Base-by-base conservation (phyloP, 2,113 vertebrate genomes). In the Microtus pennsylvanicus region DNA sequence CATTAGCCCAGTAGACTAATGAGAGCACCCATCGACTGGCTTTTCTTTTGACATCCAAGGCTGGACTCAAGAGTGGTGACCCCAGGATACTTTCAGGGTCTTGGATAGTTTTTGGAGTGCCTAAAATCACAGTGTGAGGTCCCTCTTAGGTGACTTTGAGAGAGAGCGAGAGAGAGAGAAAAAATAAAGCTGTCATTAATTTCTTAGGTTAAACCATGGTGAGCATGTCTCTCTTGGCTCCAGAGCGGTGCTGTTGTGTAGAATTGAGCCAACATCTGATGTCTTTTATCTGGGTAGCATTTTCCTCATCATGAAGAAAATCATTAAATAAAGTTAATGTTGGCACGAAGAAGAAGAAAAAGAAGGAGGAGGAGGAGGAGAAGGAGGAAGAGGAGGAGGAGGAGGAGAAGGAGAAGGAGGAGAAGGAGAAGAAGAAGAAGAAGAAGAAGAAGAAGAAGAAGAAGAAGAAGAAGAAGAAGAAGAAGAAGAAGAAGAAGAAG, bases 381-480 rank as follows among this genome's bases (percentile, higher is more conserved):
- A 0, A 17, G 55, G 42, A 42, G 42, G 42, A 42, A 3, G 42
- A 42, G 42, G 42, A 42, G 42, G 42, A 42, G 42, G 3, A 58
- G 55, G 5, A 55, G 55, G 0, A 58, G 55, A 0, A 45, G 16
- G 3, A 47, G 47, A 3, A 14, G 50, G 14, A 52, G 50, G 3
- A 14, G 50, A 52, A 55, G 52, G 2, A 17, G 55, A 17, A 55
- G 55, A 55, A 17, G 16, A 55, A 55, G 55, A 55, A 55, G 55
- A 55, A 55, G 55, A 55, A 55, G 52, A 55, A 55, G 55, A 55
- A 55, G 55, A 55, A 55, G 55, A 55, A 55, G 52, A 14, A 55
- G 52, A 16, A 55, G 38, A 42, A 42, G 38, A 55, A 55, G 52
- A 55, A 55, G 52, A 16, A 16, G 52, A 55, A 7, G 3, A 55